A percentile compares a stretch with the other conserved stretches of the same genome.
Conservation (phyloP, 2,888 invertebrate genomes). For the Agrypnus murinus region DNA sequence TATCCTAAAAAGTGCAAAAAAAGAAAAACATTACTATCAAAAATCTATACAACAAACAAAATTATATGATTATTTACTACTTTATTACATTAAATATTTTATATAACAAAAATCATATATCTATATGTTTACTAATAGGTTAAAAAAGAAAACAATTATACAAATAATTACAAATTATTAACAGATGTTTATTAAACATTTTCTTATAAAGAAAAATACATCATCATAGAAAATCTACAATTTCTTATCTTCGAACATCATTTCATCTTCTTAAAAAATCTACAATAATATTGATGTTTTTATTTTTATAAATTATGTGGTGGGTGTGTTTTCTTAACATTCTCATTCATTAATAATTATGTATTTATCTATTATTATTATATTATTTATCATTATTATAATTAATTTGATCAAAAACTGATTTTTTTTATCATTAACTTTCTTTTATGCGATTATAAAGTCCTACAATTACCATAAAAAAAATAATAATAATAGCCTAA, state of each 20-base stretch:
- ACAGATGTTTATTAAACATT: conserved; percentile 66
- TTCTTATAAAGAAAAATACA: conserved; percentile 69
- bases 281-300: conserved; percentile 19
- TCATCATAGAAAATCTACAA: conserved; percentile 68
- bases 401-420: conserved; percentile 50
- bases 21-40: not conserved
- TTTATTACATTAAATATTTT: conserved; percentile 60
- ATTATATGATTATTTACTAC: conserved; percentile 51
- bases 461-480: conserved; percentile 47
- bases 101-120: conserved; percentile 70
- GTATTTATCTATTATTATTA: too few relatives aligned
- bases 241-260: conserved; percentile 56
- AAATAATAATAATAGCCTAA: conserved; percentile 33
- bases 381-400: conserved; percentile 22
- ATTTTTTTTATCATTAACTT: conserved; percentile 30
- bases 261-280: conserved; percentile 42
- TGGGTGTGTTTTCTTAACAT: conserved; percentile 42
- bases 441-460: conserved; percentile 45
- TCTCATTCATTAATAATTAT: not conserved
- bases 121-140: conserved; percentile 59
- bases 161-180: conserved; percentile 70
- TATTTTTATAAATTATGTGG: conserved; percentile 28
- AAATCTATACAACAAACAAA: conserved; percentile 47
- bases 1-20: conserved; percentile 24
- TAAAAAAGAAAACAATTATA: conserved; percentile 67